Evolutionary conservation across 2,113 vertebrate species (phyloP).

Genomic region (Pyxicephalus adspersus): DNA sequence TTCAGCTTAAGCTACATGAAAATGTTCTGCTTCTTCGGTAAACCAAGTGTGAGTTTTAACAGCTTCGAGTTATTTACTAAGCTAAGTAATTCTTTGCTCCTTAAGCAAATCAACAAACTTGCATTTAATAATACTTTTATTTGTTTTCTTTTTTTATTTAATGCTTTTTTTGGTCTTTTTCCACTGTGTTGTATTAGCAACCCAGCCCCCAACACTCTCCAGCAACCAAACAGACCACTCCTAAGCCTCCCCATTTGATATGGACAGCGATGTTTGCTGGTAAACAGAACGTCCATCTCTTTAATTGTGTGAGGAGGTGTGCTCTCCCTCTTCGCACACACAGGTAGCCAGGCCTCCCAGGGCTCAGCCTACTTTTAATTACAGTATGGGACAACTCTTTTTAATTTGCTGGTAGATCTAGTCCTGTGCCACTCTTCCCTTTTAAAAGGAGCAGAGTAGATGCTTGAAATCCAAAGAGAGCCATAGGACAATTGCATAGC

Average conservation of each 20-base stretch:
- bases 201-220: constrained; percentile 23
- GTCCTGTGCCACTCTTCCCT: neutral
- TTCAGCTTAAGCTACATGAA: too few species aligned
- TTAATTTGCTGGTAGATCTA: constrained; percentile 3
- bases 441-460: neutral
- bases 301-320: constrained; percentile 13
- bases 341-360: constrained; percentile 21
- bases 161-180: neutral
- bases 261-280: constrained; percentile 20
- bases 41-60: too few species aligned
- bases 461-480: too few species aligned
- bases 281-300: constrained; percentile 28
- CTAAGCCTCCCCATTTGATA: neutral
- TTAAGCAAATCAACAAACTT: too few species aligned
- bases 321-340: neutral
- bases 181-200: neutral
- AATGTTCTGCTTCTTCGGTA: too few species aligned
- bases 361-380: constrained; percentile 32
- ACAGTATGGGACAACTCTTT: constrained; percentile 3
- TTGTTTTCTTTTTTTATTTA: neutral
- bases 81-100: too few species aligned
- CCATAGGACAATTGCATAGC: too few species aligned
- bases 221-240: neutral
- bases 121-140: too few species aligned
- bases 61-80: too few species aligned